Evolutionary conservation across 2,113 vertebrate genomes (phyloP).

Genomic region (Ailuropoda melanoleuca): DNA sequence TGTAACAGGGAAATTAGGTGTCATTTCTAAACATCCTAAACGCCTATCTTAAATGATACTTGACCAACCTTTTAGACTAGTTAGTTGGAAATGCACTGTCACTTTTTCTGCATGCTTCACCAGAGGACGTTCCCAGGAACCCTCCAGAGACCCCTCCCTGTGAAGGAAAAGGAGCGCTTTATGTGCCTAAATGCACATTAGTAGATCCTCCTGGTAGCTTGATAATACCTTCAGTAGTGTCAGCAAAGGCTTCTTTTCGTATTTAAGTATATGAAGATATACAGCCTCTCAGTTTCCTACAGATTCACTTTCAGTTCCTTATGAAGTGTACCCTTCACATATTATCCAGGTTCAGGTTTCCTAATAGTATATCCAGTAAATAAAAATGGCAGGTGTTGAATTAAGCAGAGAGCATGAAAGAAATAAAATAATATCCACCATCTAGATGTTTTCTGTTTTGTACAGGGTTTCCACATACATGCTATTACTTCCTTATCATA

Average conservation of each 20-base stretch:
- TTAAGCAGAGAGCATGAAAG: conserved; percentile 27
- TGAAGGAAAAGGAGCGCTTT: conserved; percentile 56
- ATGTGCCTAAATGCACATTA: not conserved
- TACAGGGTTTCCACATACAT: not conserved
- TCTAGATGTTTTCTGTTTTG: conserved; percentile 27
- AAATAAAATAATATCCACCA: not conserved
- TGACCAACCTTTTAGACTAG: conserved; percentile 27
- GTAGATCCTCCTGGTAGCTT: conserved; percentile 41
- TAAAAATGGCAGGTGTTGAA: conserved; percentile 19
- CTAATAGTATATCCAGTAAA: conserved; percentile 5
- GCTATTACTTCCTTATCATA: not conserved
- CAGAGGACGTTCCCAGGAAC: conserved; percentile 64
- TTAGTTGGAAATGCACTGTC: conserved; percentile 85
- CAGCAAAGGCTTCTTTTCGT: conserved; percentile 6
- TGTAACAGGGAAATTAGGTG: not conserved
- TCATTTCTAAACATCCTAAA: not conserved
- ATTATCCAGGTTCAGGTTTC: conserved; percentile 26
- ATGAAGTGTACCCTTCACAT: not conserved
- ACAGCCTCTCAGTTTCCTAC: not conserved
- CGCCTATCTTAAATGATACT: not conserved
- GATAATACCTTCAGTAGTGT: not conserved
- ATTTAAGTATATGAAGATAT: conserved; percentile 5
- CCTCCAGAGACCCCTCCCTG: not conserved
- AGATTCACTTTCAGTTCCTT: conserved; percentile 7
- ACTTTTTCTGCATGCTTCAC: conserved; percentile 83